Evolutionary conservation across 2,888 invertebrate species (phyloP).

Genomic region (Drosophila fungiperda): DNA sequence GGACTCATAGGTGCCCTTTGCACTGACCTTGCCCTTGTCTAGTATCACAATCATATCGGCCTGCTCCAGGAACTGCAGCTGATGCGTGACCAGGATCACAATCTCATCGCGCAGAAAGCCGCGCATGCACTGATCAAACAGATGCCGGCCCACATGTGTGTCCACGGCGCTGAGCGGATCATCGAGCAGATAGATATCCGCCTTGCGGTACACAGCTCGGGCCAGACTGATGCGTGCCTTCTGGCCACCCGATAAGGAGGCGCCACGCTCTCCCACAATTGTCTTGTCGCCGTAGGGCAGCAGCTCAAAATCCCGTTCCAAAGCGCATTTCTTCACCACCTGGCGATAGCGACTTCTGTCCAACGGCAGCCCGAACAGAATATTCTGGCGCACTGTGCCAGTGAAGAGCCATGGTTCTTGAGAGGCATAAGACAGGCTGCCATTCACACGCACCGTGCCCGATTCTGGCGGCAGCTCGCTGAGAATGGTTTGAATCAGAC

Average conservation of each 20-base stretch:
- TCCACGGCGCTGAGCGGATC: constrained; percentile 97
- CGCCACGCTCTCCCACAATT: constrained; percentile 92
- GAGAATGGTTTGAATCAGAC: constrained; percentile 86
- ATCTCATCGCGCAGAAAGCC: constrained; percentile 88
- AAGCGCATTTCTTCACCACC: constrained; percentile 86
- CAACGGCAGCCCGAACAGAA: constrained; percentile 87
- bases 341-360: constrained; percentile 87
- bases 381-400: constrained; percentile 88
- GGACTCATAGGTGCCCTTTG: constrained; percentile 90
- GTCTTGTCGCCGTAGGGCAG: constrained; percentile 88
- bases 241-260: constrained; percentile 94
- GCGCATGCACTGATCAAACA: constrained; percentile 89
- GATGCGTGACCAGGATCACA: constrained; percentile 92
- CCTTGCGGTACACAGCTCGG: constrained; percentile 93
- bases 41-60: constrained; percentile 87
- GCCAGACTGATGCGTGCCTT: constrained; percentile 95
- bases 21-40: constrained; percentile 84
- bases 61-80: constrained; percentile 91
- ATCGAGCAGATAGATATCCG: constrained; percentile 94
- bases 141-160: constrained; percentile 94
- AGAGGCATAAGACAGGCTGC: constrained; percentile 90
- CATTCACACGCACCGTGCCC: constrained; percentile 87
- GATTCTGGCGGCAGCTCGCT: constrained; percentile 86
- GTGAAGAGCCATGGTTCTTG: constrained; percentile 95
- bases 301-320: constrained; percentile 87